A percentile compares a stretch with the other conserved stretches of the same genome.
Conservation (phyloP, 2,113 vertebrate species). For the Calypte anna region DNA sequence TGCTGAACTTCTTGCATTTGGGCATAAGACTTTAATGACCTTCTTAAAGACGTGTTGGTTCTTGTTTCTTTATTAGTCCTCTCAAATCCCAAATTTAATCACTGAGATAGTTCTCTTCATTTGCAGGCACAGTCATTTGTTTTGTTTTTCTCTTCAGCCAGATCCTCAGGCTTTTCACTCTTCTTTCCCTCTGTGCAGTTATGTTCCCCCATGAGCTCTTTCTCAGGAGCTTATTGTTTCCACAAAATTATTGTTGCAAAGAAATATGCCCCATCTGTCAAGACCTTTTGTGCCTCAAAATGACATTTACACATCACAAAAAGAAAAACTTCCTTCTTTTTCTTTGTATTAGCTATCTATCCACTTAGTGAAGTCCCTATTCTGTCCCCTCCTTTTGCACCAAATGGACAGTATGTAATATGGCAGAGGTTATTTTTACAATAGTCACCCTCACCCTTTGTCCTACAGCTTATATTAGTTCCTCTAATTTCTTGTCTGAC, state of each 20-base stretch:
- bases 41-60: background rate
- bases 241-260: background rate
- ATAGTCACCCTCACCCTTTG: slow-evolving; percentile 4
- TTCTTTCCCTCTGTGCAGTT: background rate
- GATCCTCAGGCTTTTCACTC: background rate
- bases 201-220: background rate
- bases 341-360: background rate
- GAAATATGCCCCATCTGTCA: background rate
- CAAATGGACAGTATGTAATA: background rate
- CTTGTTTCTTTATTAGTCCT: background rate
- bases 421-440: background rate
- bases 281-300: slow-evolving; percentile 6
- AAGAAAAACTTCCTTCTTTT: slow-evolving; percentile 12
- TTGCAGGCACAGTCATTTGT: background rate
- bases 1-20: background rate
- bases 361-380: background rate
- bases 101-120: slow-evolving; percentile 19
- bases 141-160: slow-evolving; percentile 40
- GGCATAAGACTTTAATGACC: background rate
- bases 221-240: slow-evolving; percentile 33
- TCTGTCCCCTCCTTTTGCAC: background rate
- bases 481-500: slow-evolving; percentile 7
- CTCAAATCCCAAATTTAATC: slow-evolving; percentile 62
- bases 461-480: background rate
- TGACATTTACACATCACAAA: background rate